Evolutionary conservation across 2,797 vertebrate genomes (phyloP).

Genomic region (Chanos chanos): DNA sequence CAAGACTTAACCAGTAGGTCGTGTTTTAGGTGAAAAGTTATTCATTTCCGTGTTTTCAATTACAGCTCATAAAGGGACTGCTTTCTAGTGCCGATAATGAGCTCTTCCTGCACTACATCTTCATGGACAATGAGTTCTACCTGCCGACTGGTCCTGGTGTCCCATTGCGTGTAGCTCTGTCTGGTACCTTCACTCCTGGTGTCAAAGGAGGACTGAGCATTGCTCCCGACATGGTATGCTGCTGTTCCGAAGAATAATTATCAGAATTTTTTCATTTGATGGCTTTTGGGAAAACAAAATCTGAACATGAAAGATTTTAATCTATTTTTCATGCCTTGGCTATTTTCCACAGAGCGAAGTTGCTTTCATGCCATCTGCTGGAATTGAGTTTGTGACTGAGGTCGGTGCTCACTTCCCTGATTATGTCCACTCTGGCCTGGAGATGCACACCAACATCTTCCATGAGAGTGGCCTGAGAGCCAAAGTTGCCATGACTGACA

Average conservation of each 20-base stretch:
- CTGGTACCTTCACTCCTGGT: constrained; percentile 85
- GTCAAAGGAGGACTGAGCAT: constrained; percentile 75
- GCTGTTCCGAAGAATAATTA: background rate
- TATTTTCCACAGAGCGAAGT: constrained; percentile 59
- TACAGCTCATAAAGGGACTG: constrained; percentile 74
- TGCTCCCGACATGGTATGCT: constrained; percentile 65
- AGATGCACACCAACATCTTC: constrained; percentile 86
- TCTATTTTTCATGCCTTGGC: background rate
- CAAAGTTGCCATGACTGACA: constrained; percentile 64
- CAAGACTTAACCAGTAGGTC: too few relatives aligned
- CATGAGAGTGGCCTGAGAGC: constrained; percentile 83
- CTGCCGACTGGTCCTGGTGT: constrained; percentile 87
- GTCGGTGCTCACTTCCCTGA: constrained; percentile 82
- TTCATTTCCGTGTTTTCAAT: too few relatives aligned
- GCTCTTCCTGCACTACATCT: constrained; percentile 91
- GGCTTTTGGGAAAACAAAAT: too few relatives aligned
- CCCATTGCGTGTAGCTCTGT: constrained; percentile 83
- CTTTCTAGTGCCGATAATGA: constrained; percentile 74
- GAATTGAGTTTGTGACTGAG: constrained; percentile 82
- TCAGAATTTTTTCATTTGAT: background rate
- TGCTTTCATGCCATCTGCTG: constrained; percentile 80
- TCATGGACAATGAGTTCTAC: constrained; percentile 93
- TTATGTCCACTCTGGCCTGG: constrained; percentile 78
- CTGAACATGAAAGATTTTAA: too few relatives aligned
- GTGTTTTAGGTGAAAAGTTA: too few relatives aligned